Evolutionary conservation across 2,888 invertebrate species (phyloP).

Genomic region (Troides oblongomaculatus): DNA sequence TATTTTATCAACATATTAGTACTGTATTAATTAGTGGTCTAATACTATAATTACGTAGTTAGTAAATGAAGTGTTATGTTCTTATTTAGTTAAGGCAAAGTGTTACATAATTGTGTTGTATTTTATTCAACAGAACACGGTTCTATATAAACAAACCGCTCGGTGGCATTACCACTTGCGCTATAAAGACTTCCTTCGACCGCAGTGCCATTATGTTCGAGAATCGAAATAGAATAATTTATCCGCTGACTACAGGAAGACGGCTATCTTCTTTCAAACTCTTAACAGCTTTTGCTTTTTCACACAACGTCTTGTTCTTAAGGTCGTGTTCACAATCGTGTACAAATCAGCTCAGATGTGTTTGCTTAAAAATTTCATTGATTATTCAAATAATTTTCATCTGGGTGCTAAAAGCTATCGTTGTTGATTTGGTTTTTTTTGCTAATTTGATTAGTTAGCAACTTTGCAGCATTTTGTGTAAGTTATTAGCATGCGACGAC

Average conservation of each 20-base stretch:
- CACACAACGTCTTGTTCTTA: conserved; percentile 3
- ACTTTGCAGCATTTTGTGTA: conserved; percentile 46
- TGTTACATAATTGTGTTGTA: conserved; percentile 15
- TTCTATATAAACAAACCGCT: conserved; percentile 13
- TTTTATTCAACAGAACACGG: conserved; percentile 23
- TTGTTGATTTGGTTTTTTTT: conserved; percentile 41
- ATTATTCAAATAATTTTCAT: conserved; percentile 56
- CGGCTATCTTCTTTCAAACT: conserved; percentile 43
- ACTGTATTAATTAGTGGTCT: no score
- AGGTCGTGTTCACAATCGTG: conserved; percentile 18
- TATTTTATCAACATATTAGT: no score
- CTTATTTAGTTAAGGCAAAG: conserved; percentile 9
- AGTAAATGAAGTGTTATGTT: conserved; percentile 8
- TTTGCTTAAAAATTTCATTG: conserved; percentile 36
- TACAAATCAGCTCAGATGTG: conserved; percentile 34
- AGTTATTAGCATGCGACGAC: conserved; percentile 56
- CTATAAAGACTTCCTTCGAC: conserved; percentile 26
- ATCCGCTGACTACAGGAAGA: conserved; percentile 43
- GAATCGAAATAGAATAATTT: conserved; percentile 36
- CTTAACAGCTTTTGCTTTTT: conserved; percentile 22
- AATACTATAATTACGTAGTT: not conserved
- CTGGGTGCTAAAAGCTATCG: conserved; percentile 53
- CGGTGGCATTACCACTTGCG: conserved; percentile 19
- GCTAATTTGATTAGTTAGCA: conserved; percentile 62
- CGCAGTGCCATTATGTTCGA: conserved; percentile 30